Conservation (phyloP, 1,140 invertebrate genomes). For the Thrips palmi region DNA sequence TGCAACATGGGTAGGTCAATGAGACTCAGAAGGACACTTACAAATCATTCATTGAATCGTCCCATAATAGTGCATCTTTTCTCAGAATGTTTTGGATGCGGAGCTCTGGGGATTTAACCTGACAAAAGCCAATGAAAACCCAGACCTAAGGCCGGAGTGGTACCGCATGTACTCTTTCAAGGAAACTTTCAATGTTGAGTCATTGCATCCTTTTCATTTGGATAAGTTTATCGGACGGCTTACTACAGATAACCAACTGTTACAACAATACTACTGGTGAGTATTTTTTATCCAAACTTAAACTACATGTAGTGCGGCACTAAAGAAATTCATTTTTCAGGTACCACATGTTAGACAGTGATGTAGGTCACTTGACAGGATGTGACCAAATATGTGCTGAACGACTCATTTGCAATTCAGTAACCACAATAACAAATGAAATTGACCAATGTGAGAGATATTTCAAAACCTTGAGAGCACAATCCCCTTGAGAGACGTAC, state of each 20-base stretch:
- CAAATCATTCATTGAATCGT: not conserved
- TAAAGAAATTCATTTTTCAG: too few relatives aligned
- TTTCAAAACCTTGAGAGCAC: too few relatives aligned
- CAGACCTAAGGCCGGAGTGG: slow-evolving; percentile 35
- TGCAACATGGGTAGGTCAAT: slow-evolving; percentile 33
- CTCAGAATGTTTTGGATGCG: slow-evolving; percentile 41
- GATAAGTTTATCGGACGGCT: slow-evolving; percentile 21
- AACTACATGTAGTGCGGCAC: too few relatives aligned
- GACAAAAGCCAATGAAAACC: slow-evolving; percentile 47
- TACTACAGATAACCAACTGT: slow-evolving; percentile 18
- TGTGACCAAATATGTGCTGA: too few relatives aligned
- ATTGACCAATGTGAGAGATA: too few relatives aligned
- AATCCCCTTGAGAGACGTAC: too few relatives aligned
- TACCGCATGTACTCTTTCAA: slow-evolving; percentile 46
- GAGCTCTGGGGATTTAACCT: slow-evolving; percentile 60
- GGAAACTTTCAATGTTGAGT: slow-evolving; percentile 33
- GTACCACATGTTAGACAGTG: too few relatives aligned
- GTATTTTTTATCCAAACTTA: slow-evolving; percentile 9
- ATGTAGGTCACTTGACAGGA: too few relatives aligned
- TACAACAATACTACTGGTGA: slow-evolving; percentile 24
- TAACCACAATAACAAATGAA: too few relatives aligned
- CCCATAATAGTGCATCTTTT: slow-evolving; percentile 12
- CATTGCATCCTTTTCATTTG: slow-evolving; percentile 22
- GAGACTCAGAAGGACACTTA: not conserved
- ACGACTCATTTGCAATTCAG: too few relatives aligned